Base-by-base conservation (phyloP, 2,113 vertebrate genomes). In the Athene noctua region DNA sequence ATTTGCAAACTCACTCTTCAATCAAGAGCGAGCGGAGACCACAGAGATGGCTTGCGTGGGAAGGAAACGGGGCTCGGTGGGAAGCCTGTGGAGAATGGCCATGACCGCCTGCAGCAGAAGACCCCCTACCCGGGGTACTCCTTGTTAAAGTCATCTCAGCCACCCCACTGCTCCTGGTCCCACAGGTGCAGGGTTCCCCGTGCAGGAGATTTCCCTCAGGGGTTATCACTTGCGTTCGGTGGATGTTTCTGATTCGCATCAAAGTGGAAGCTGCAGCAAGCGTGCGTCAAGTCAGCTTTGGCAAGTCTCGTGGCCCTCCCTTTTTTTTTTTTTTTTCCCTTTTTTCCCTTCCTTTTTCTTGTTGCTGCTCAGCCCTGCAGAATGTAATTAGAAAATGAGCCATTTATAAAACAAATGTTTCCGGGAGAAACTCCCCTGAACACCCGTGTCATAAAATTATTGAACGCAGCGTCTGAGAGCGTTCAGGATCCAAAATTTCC, bases 391-490 rank as follows among this genome's bases (percentile, higher is more conserved):
- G 90, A 95, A 95, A 97, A 94, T 23, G 87, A 96, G 82, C 90
- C 94, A 95, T 94, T 96, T 93, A 92, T 93, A 96, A 96, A 96
- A 82, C 84, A 95, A 95, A 96, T 92, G 82, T 95, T 97, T 96
- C 95, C 58, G 25, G 94, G 55, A 88, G 75, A 96, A 92, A 96
- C 96, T 96, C 82, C 96, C 95, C 94, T 86, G 88, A 94, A 96
- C 88, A 63, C 90, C 86, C 82, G 1, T 79, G 93, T 95, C 90
- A 96, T 97, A 94, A 96, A 97, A 95, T 75, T 66, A 66, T 72
- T 95, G 92, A 97, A 81, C 27, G 5, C 77, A 27, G 92, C 0
- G 1, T 77, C 91, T 93, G 84, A 90, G 93, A 83, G 84, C 1
- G 0, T 30, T 89, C 66, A 11, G 77, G 65, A 88, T 95, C 90